Base-by-base conservation (phyloP, 2,888 invertebrate species). In the Tenthredo distinguenda region DNA sequence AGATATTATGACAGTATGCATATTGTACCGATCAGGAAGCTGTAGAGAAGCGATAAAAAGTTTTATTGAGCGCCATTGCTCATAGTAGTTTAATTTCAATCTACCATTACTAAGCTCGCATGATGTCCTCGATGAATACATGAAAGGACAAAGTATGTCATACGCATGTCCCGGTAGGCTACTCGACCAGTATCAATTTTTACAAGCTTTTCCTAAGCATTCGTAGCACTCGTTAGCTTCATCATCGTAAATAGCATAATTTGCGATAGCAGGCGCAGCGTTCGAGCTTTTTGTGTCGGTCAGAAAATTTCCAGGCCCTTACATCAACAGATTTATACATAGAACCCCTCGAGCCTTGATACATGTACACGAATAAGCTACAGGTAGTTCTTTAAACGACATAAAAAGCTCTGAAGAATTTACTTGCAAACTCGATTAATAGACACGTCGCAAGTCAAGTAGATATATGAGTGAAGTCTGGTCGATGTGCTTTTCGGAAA, bases 21-120 rank as follows among this genome's bases (percentile, higher is more conserved):
- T 62, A 58, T 58, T 81, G 81, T 21, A 81, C 21, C 58, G 81
- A 62, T 62, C 58, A 81, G 81, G 81, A 62, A 81, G 81, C 74
- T 40, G 72, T 18, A n/a, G 58, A 62, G 58, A 37, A 9, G 18
- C 40, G 58, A 62, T 81, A 81, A 81, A 81, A 81, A 62, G 40
- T 81, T 81, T 62, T 40, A 81, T 81, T 40, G 62, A 81, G 26
- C 31, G 21, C 62, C 81, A 62, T 81, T 62, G 12, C 62, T 34
- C 40, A 37, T 7, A 58, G 34, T 50, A 55, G 31, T 77, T 55
- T 55, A 74, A 74, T 43, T 72, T 10, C 43, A 40, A 68, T 68
- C 15, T 68, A 68, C 34, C 34, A 31, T 68, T 26, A 34, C 31
- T 68, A 6, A 68, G 68, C 34, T 68, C 34, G 31, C 68, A 68